Conservation (phyloP, 2,797 vertebrate genomes). For the Scleropages formosus region DNA sequence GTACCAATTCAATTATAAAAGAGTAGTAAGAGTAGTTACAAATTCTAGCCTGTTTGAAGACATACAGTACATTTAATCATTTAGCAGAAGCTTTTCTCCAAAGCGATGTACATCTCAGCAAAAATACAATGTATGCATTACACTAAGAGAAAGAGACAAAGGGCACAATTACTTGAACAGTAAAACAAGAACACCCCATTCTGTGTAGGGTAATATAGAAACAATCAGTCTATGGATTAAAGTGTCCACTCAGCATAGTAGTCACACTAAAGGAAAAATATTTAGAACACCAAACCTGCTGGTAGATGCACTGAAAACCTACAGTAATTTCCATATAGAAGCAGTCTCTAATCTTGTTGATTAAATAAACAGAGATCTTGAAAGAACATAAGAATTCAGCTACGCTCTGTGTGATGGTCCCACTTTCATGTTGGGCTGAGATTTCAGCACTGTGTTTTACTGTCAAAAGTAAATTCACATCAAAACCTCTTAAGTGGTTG, state of each 20-base stretch:
- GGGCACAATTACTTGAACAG: no score
- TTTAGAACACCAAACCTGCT: neutral
- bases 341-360: neutral
- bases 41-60: conserved; percentile 52
- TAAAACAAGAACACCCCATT: neutral
- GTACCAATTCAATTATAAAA: conserved; percentile 54
- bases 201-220: neutral
- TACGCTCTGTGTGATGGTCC: neutral
- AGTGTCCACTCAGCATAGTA: neutral
- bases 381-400: conserved; percentile 9
- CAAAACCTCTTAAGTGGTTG: conserved; percentile 42
- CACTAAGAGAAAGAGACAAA: neutral
- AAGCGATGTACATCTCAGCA: no score
- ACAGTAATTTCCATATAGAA: neutral
- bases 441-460: conserved; percentile 45
- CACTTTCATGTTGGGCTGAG: conserved; percentile 55
- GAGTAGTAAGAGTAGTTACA: conserved; percentile 41
- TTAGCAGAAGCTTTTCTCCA: no score
- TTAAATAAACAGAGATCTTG: conserved; percentile 7
- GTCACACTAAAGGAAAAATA: neutral
- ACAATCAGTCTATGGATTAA: neutral
- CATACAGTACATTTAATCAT: conserved; percentile 15
- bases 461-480: conserved; percentile 44
- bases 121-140: no score
- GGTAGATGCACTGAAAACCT: neutral